Conservation (phyloP, 1,140 invertebrate genomes). For the Acromyrmex echinatior region DNA sequence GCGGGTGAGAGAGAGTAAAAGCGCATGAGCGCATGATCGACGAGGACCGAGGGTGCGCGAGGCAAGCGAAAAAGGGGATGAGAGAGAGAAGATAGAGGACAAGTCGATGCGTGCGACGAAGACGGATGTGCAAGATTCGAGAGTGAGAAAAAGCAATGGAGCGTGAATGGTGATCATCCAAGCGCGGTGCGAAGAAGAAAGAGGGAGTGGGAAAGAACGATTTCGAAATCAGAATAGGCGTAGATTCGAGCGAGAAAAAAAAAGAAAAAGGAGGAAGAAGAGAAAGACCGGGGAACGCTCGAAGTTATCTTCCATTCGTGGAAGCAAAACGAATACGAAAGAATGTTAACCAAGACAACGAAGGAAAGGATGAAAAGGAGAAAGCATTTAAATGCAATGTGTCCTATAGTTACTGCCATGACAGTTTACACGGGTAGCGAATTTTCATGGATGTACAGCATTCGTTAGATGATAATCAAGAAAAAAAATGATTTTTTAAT, state of each 20-base stretch:
- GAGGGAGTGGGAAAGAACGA: neutral
- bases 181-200: conserved; percentile 18
- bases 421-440: neutral
- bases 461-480: neutral
- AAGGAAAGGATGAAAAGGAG: neutral
- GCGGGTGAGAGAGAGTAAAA: neutral
- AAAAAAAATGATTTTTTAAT: neutral
- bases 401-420: neutral
- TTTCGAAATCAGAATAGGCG: conserved; percentile 23
- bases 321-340: conserved; percentile 35
- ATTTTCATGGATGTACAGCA: neutral
- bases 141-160: conserved; percentile 20
- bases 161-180: conserved; percentile 8
- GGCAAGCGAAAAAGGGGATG: neutral
- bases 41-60: conserved; percentile 46
- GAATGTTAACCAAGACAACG: conserved; percentile 9
- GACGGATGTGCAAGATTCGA: conserved; percentile 19
- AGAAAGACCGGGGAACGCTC: conserved; percentile 28
- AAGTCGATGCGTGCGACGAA: conserved; percentile 15
- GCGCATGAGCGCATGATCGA: neutral
- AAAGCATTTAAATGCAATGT: conserved; percentile 29
- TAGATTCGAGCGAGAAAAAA: conserved; percentile 23
- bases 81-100: conserved; percentile 24
- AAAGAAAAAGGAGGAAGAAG: neutral
- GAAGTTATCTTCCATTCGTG: conserved; percentile 27